Conservation (phyloP, 2,113 vertebrate species). For the Sylvietta virens region DNA sequence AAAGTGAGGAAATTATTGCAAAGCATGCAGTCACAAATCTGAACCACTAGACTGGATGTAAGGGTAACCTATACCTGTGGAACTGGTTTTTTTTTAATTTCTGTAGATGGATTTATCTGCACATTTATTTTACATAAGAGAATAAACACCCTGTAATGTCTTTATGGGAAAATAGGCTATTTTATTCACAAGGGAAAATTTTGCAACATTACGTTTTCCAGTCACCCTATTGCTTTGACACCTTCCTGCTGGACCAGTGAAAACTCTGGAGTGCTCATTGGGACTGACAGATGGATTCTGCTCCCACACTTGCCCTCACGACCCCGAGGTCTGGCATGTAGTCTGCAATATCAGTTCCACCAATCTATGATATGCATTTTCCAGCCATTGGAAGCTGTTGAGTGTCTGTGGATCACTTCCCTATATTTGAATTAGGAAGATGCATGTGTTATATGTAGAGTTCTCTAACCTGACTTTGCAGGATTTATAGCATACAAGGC, state of each 20-base stretch:
- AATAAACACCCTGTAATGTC: rapidly evolving
- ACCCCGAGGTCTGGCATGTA: rapidly evolving
- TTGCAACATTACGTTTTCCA: rapidly evolving
- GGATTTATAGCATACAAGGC: not conserved
- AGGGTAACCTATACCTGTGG: not conserved
- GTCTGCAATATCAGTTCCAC: not conserved
- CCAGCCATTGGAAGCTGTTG: not conserved
- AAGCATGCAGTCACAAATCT: not conserved
- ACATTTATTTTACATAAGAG: not conserved
- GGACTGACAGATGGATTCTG: not conserved
- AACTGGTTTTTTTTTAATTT: not conserved
- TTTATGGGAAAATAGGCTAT: not conserved
- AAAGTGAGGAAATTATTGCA: not conserved
- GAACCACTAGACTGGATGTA: not conserved
- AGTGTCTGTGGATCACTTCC: not conserved
- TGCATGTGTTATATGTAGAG: not conserved
- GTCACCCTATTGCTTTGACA: not conserved
- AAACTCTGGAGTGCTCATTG: not conserved
- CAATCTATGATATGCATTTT: rapidly evolving
- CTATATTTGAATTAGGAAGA: not conserved
- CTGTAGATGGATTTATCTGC: not conserved
- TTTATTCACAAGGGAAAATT: not conserved
- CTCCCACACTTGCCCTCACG: not conserved
- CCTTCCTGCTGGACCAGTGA: not conserved
- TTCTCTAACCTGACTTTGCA: not conserved